A percentile compares a stretch with the other conserved stretches of the same genome.
These are phyloP conservation scores for Eleutherodactylus coqui DNA, from an alignment of 2,797 vertebrate genomes.

Conservation along the genomic window DNA sequence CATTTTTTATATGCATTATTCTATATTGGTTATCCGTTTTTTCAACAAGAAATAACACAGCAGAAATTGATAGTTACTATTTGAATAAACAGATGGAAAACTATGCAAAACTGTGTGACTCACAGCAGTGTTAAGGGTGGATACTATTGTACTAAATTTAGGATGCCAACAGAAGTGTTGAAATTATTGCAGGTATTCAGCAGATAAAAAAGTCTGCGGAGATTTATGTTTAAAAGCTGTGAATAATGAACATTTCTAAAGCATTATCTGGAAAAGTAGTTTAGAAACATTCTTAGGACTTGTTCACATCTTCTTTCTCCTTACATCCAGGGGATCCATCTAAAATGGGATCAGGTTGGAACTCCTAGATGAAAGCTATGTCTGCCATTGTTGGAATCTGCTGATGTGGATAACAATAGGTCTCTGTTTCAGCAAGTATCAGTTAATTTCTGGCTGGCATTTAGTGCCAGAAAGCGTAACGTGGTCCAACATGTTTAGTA, in stretches of 20 bases:
- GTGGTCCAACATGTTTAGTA: no score
- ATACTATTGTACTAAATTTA: not conserved
- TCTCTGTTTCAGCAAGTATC: no score
- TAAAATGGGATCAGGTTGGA: no score
- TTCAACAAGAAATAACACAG: not conserved
- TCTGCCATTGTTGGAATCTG: no score
- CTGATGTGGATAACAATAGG: no score
- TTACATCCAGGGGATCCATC: no score
- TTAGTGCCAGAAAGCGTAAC: no score
- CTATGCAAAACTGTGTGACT: not conserved
- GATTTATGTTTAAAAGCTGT: not conserved
- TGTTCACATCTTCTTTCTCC: no score
- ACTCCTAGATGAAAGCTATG: no score
- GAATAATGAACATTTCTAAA: not conserved
- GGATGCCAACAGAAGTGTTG: not conserved
- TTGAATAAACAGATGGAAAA: not conserved
- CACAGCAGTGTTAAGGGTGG: not conserved
- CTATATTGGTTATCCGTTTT: not conserved
- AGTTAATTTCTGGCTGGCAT: no score
- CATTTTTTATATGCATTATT: no score
- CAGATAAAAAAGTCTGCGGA: not conserved
- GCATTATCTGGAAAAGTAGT: not conserved
- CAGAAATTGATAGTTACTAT: not conserved
- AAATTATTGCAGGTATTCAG: not conserved
- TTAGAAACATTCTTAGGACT: not conserved